phyloP scores from a whole-genome alignment of 2,797 vertebrate genomes.

The Sebastes iracundus region DNA sequence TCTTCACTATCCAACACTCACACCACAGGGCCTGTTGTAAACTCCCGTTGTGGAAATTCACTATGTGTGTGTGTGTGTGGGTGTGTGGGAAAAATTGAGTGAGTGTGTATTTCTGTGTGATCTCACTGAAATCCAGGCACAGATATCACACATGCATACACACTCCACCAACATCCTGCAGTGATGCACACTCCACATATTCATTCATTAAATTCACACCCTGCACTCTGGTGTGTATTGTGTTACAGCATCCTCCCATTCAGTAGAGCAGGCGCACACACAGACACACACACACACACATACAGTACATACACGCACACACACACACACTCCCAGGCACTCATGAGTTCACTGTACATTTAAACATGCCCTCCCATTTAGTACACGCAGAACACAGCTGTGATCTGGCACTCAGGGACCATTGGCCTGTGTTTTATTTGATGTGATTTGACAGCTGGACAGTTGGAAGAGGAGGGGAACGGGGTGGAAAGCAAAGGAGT shows the following conservation, averaged over 20 bases:
- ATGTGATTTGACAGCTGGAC: constrained; percentile 93
- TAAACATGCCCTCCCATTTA: constrained; percentile 77
- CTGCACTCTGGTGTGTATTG: constrained; percentile 68
- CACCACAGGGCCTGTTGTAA: constrained; percentile 33
- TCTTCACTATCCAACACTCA: constrained; percentile 46
- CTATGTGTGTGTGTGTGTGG: background rate
- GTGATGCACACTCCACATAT: constrained; percentile 57
- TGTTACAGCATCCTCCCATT: constrained; percentile 80
- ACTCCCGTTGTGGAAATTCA: constrained; percentile 45
- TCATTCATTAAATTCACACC: constrained; percentile 83
- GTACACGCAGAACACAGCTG: constrained; percentile 79
- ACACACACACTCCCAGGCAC: constrained; percentile 60
- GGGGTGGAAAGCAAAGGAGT: constrained; percentile 63
- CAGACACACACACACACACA: constrained; percentile 7
- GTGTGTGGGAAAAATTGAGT: background rate
- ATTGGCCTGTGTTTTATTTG: constrained; percentile 82
- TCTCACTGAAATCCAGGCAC: constrained; percentile 30
- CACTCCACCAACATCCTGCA: constrained; percentile 52
- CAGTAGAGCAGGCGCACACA: constrained; percentile 48
- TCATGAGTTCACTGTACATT: constrained; percentile 77
- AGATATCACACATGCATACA: constrained; percentile 39
- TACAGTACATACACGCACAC: background rate
- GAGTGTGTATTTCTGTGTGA: background rate
- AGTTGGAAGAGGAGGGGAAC: constrained; percentile 66
- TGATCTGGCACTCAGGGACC: constrained; percentile 82